phyloP scores from a whole-genome alignment of 1,140 invertebrate species.

The Drosophila murphyi region DNA sequence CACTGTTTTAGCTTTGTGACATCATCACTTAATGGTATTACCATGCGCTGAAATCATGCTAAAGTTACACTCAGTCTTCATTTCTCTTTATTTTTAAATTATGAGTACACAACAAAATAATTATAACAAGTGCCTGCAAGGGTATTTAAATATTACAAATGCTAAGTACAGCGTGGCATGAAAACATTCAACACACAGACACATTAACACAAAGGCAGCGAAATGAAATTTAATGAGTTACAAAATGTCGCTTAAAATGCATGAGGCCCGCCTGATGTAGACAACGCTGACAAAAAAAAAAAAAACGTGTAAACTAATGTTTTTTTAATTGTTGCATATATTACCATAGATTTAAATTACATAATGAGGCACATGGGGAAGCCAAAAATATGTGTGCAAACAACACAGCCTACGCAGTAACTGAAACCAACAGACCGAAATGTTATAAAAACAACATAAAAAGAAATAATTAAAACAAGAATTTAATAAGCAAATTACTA shows the following conservation, averaged over 20 bases:
- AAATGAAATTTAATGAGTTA: constrained; percentile 72
- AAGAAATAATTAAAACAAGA: too few relatives aligned
- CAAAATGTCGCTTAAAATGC: constrained; percentile 56
- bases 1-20: constrained; percentile 38
- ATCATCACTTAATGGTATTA: constrained; percentile 59
- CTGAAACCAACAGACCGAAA: constrained; percentile 18
- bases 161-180: constrained; percentile 11
- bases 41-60: constrained; percentile 15
- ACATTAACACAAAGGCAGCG: constrained; percentile 16
- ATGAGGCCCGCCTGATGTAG: constrained; percentile 22
- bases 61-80: constrained; percentile 13
- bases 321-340: constrained; percentile 82
- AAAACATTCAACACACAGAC: constrained; percentile 5
- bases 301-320: constrained; percentile 52
- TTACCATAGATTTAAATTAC: constrained; percentile 77
- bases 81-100: constrained; percentile 58
- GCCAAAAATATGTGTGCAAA: constrained; percentile 17
- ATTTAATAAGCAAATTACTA: too few relatives aligned
- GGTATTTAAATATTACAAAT: constrained; percentile 42
- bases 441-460: too few relatives aligned
- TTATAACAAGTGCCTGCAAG: constrained; percentile 30
- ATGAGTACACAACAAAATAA: constrained; percentile 48
- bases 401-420: constrained; percentile 12
- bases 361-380: constrained; percentile 31
- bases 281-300: constrained; percentile 32